Evolutionary conservation across 1,140 invertebrate species (phyloP).

Genomic region (Agrypnia vestita): DNA sequence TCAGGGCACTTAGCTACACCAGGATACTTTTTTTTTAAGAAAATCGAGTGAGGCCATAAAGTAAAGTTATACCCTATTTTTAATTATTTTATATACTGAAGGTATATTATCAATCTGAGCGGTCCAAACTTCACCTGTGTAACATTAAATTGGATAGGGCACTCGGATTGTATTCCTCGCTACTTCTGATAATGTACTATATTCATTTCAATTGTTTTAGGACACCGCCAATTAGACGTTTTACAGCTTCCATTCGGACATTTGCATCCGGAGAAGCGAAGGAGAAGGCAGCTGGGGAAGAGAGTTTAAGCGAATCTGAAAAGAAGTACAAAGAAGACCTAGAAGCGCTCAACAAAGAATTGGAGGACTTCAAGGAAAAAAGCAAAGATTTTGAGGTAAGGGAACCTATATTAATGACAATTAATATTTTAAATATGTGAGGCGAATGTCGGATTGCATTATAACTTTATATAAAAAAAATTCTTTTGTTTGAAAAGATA

Average conservation of each 20-base stretch:
- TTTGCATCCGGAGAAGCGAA: slow-evolving; percentile 24
- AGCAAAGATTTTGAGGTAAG: slow-evolving; percentile 42
- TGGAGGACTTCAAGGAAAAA: slow-evolving; percentile 51
- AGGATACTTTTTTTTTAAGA: too few relatives aligned
- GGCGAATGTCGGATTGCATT: too few relatives aligned
- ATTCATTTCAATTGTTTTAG: neutral
- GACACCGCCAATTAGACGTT: neutral
- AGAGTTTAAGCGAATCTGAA: slow-evolving; percentile 31
- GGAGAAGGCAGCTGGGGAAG: slow-evolving; percentile 8
- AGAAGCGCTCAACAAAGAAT: slow-evolving; percentile 51
- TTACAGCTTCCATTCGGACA: neutral
- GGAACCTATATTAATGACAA: neutral
- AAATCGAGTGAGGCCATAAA: too few relatives aligned
- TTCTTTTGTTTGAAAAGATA: too few relatives aligned
- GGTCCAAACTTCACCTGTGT: neutral
- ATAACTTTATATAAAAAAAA: too few relatives aligned
- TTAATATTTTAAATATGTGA: too few relatives aligned
- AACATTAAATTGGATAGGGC: neutral
- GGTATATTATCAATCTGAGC: too few relatives aligned
- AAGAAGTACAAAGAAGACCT: slow-evolving; percentile 48
- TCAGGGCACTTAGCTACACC: too few relatives aligned
- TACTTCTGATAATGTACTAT: neutral
- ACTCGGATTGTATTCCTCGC: neutral
- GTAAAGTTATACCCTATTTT: too few relatives aligned
- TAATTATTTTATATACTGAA: too few relatives aligned